Evolutionary conservation across 2,113 vertebrate genomes (phyloP), one percentile per base, ranked within the genome.

Genomic region (Bostrychus sinensis): DNA sequence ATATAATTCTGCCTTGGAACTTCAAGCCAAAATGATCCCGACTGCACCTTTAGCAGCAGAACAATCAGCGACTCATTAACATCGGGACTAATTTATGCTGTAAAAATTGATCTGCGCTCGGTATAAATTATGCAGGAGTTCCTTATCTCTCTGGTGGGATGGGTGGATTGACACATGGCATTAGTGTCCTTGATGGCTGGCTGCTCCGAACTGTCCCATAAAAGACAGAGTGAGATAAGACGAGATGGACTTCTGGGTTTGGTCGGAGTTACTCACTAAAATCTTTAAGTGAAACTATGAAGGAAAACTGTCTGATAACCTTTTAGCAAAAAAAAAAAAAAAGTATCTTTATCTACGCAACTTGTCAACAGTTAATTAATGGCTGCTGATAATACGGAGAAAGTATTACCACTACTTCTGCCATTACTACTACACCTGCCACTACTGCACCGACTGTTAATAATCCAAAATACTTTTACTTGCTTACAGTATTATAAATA

Each of bases 1-100:
- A 30, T n/a, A n/a, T n/a, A n/a, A 30, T 30, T 30, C 7, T 30
- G 3, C 28, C 28, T 30, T 7, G 7, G 3, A 30, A 30, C 28
- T 4, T 30, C 28, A 30, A 30, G 28, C 28, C n/a, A n/a, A 80
- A 75, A 70, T 82, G 53, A 80, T 86, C 79, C 77, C 68, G 34
- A 83, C 82, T 78, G 75, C 86, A 81, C 66, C 77, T 84, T 85
- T 84, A 80, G 72, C 61, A 63, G 71, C 82, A 75, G 64, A 60
- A 62, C 71, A 83, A 86, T 88, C 80, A 81, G 77, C 81, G 86
- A 79, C 81, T 87, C 86, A 87, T 89, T 90, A 89, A 83, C 84
- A 79, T 74, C 73, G 55, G 11, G 51, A 65, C 78, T 88, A 84
- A 89, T 89, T 86, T 86, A 88, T 87, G 84, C 84, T 50, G 28